Percentiles rank a stretch among this genome's conserved stretches.
Conservation (phyloP, 2,888 invertebrate genomes). For the Rhodophaea formosa region DNA sequence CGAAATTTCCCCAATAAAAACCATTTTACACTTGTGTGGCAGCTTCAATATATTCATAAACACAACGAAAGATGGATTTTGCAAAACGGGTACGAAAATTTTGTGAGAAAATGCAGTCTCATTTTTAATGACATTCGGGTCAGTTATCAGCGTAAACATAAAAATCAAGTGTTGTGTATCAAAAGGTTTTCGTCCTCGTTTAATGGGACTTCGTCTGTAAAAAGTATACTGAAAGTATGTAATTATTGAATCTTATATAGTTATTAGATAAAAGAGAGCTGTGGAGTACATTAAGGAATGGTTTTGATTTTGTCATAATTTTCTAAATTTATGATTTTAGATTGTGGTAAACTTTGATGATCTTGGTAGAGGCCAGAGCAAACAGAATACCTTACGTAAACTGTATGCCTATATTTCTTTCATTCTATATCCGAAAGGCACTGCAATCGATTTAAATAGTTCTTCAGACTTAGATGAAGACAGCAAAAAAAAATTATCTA, state of each 20-base stretch:
- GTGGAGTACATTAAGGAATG: conserved; percentile 27
- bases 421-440: too few species aligned
- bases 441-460: too few species aligned
- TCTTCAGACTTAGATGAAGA: background rate
- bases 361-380: too few species aligned
- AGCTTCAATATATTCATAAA: background rate
- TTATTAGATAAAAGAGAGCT: conserved; percentile 48
- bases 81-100: background rate
- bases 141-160: background rate
- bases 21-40: too few species aligned
- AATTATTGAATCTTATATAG: conserved; percentile 48
- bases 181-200: background rate
- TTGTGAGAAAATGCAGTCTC: background rate
- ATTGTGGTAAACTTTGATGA: background rate
- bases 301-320: conserved; percentile 9
- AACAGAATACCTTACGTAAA: too few species aligned
- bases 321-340: background rate
- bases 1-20: too few species aligned
- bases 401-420: too few species aligned
- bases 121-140: background rate
- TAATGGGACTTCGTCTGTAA: conserved; percentile 44
- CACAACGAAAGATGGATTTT: conserved; percentile 11
- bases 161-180: background rate
- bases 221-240: conserved; percentile 56
- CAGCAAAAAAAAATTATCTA: background rate